Evolutionary conservation across 2,888 invertebrate species (phyloP).

Genomic region (Zhengitettix transpicula): DNA sequence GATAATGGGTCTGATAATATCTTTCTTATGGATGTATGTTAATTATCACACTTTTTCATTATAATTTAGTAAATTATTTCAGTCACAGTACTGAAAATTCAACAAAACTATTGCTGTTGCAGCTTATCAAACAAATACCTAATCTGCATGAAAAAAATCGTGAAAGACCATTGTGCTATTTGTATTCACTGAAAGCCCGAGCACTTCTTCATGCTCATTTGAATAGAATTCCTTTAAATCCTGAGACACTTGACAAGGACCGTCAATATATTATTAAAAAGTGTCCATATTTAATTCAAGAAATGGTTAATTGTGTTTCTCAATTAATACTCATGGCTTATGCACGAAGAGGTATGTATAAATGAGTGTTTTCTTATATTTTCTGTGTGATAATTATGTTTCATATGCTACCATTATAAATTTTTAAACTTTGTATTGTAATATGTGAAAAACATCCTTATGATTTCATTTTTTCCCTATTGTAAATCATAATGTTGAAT

Average conservation of each 20-base stretch:
- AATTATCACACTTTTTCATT: too few species aligned
- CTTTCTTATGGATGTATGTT: too few species aligned
- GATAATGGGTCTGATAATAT: too few species aligned
- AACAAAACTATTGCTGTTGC: conserved; percentile 10
- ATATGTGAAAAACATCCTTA: too few species aligned
- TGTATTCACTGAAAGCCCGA: conserved; percentile 83
- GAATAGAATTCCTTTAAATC: conserved; percentile 61
- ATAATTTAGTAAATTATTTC: too few species aligned
- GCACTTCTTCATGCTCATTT: conserved; percentile 93
- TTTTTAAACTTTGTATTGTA: too few species aligned
- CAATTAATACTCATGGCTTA: conserved; percentile 84
- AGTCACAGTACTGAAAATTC: too few species aligned
- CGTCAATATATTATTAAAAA: conserved; percentile 70
- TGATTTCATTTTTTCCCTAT: too few species aligned
- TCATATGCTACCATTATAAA: too few species aligned
- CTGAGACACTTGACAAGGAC: conserved; percentile 68
- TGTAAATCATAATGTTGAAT: too few species aligned
- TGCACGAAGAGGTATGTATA: conserved; percentile 62
- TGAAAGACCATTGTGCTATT: conserved; percentile 79
- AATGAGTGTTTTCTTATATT: neutral
- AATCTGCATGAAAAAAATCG: conserved; percentile 93
- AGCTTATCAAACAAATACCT: conserved; percentile 80
- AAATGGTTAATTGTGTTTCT: conserved; percentile 92
- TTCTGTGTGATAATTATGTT: neutral
- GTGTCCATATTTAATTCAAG: conserved; percentile 87